These are phyloP conservation scores for Zaprionus obscuricornis DNA, from an alignment of 2,888 invertebrate genomes.

Conservation along the genomic window DNA sequence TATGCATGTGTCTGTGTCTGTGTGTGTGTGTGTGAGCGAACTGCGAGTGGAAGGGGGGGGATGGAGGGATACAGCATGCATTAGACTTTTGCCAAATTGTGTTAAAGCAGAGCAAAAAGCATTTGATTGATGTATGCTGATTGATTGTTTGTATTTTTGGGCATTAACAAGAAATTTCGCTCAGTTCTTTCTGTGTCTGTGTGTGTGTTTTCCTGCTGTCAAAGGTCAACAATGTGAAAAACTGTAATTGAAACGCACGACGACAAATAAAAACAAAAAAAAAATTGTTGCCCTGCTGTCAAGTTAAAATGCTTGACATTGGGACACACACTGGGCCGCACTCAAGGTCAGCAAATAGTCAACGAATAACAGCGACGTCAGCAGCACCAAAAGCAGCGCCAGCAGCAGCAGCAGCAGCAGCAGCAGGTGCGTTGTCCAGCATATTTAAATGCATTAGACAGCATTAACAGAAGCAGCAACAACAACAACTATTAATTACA, in stretches of 20 bases:
- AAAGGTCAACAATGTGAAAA: no score
- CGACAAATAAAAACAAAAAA: neutral
- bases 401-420: neutral
- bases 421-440: constrained; percentile 36
- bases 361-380: neutral
- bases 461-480: constrained; percentile 17
- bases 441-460: constrained; percentile 43
- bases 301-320: constrained; percentile 35
- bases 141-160: constrained; percentile 27
- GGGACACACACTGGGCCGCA: constrained; percentile 24
- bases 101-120: constrained; percentile 1
- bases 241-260: neutral
- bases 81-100: constrained; percentile 4
- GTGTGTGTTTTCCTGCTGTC: no score
- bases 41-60: neutral
- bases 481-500: constrained; percentile 41
- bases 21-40: neutral
- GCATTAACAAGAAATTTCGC: constrained; percentile 33
- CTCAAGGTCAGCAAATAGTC: constrained; percentile 39
- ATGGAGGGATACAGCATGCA: constrained; percentile 1
- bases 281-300: neutral
- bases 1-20: neutral
- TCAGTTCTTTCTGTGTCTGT: no score
- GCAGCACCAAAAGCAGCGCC: neutral
- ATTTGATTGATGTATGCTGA: constrained; percentile 36